Conservation (phyloP, 2,888 invertebrate species). For the Sminthurides aquaticus region DNA sequence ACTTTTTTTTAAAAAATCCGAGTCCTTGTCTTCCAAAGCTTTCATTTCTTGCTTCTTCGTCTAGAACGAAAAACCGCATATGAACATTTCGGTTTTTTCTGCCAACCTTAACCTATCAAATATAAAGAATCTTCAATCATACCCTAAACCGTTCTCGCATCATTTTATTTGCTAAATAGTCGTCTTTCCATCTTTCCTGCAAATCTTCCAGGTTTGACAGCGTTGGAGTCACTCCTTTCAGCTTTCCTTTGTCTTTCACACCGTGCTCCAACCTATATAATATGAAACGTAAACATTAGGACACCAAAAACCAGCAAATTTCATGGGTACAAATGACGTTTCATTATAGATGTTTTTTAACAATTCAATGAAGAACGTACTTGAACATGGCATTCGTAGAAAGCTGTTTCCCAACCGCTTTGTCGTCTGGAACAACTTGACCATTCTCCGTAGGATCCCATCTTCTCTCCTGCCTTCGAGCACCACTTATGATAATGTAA, state of each 20-base stretch:
- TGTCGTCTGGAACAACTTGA: conserved; percentile 85
- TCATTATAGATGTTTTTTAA: too few relatives aligned
- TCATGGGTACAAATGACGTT: conserved; percentile 1
- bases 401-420: conserved; percentile 76
- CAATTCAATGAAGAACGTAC: too few relatives aligned
- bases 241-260: conserved; percentile 64
- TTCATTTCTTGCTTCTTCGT: conserved; percentile 68
- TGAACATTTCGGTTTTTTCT: background rate
- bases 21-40: conserved; percentile 60
- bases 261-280: conserved; percentile 76
- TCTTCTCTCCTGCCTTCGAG: conserved; percentile 89
- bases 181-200: conserved; percentile 79
- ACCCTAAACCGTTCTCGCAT: conserved; percentile 81
- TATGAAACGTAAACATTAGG: background rate
- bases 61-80: conserved; percentile 48
- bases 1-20: conserved; percentile 62
- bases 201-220: conserved; percentile 68
- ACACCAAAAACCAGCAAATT: background rate
- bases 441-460: conserved; percentile 97
- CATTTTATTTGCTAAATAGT: conserved; percentile 80
- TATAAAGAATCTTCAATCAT: conserved; percentile 45
- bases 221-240: conserved; percentile 63
- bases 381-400: conserved; percentile 94
- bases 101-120: conserved; percentile 6
- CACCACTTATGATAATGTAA: conserved; percentile 90